These are phyloP conservation scores for Pandemis corylana DNA, from an alignment of 2,888 invertebrate genomes.

Conservation along the genomic window DNA sequence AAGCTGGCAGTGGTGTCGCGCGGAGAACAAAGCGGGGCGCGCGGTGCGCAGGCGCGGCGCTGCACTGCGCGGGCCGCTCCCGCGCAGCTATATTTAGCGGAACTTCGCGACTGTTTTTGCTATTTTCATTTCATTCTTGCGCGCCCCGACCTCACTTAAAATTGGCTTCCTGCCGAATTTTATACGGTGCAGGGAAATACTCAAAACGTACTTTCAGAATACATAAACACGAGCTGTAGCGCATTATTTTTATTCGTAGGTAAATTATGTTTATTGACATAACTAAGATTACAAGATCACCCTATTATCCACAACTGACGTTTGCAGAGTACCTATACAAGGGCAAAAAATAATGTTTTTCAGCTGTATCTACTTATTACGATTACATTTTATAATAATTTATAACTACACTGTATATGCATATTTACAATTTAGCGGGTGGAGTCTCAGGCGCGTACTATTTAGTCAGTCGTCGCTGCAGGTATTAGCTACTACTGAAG, in stretches of 20 bases:
- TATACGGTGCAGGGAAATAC: conserved; percentile 40
- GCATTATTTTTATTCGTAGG: no score
- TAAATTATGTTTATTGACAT: conserved; percentile 1
- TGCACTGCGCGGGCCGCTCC: conserved; percentile 55
- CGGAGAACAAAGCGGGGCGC: conserved; percentile 67
- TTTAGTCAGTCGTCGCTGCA: no score
- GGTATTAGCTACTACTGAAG: neutral
- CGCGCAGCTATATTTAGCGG: conserved; percentile 79
- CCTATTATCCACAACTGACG: neutral
- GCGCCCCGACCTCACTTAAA: conserved; percentile 68
- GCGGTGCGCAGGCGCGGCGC: conserved; percentile 53
- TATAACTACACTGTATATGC: no score
- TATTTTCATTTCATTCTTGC: conserved; percentile 82
- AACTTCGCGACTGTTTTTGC: conserved; percentile 83
- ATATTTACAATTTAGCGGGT: neutral
- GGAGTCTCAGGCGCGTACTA: neutral
- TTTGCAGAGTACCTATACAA: neutral
- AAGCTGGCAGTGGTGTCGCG: conserved; percentile 1
- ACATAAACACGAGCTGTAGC: conserved; percentile 11
- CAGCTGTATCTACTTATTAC: neutral
- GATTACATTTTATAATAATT: neutral
- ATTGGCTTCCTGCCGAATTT: conserved; percentile 64
- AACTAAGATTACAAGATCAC: neutral
- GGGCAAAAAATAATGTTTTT: neutral
- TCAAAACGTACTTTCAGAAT: conserved; percentile 22